Evolutionary conservation across 2,797 vertebrate genomes (phyloP).

Genomic region (Liasis olivaceus): DNA sequence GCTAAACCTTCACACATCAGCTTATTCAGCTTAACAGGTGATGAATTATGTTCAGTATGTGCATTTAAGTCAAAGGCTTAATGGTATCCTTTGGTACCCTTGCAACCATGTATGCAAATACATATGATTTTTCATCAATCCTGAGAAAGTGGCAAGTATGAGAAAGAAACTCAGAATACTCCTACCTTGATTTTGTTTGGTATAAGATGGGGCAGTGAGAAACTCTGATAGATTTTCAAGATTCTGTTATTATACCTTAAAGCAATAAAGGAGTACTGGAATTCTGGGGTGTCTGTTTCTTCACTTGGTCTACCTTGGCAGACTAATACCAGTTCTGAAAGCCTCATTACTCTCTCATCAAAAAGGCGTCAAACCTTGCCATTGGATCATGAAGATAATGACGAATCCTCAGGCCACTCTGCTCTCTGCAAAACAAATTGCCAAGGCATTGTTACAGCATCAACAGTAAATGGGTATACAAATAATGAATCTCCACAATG

Average conservation of each 20-base stretch:
- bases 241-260: not conserved
- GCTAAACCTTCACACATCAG: not conserved
- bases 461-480: not conserved
- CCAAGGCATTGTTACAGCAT: not conserved
- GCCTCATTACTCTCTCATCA: not conserved
- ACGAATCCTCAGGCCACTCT: not conserved
- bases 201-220: not conserved
- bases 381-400: not conserved
- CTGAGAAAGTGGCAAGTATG: not conserved
- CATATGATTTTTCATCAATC: not conserved
- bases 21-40: not conserved
- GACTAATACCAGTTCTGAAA: not conserved
- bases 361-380: not conserved
- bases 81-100: not conserved
- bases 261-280: not conserved
- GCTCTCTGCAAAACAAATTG: not conserved
- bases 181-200: not conserved
- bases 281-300: not conserved
- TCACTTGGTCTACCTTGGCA: not conserved
- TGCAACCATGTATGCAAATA: not conserved
- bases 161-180: not conserved
- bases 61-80: not conserved
- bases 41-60: not conserved
- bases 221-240: not conserved
- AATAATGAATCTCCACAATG: not conserved